A percentile compares a stretch with the other conserved stretches of the same genome.
phyloP scores from a whole-genome alignment of 2,797 vertebrate species.

The Pyrocephalus nanus region DNA sequence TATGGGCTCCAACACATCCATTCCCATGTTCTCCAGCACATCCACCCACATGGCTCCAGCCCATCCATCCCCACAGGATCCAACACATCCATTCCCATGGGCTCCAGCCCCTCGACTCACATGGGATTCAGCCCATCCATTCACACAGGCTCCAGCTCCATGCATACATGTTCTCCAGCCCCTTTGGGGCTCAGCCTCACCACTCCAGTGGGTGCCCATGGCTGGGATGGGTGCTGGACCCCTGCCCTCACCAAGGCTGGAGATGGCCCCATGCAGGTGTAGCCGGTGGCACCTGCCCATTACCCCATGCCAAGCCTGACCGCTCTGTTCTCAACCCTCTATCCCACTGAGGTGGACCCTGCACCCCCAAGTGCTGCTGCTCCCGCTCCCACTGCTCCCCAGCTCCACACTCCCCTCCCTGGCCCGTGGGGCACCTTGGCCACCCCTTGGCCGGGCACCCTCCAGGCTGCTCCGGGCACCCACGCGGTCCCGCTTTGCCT shows the following conservation, averaged over 20 bases:
- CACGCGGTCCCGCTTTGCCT: rapidly evolving
- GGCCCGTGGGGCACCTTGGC: neutral
- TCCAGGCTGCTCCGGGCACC: neutral
- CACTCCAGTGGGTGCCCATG: neutral
- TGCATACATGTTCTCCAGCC: neutral
- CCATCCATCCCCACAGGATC: neutral
- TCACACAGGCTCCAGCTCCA: neutral
- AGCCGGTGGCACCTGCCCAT: rapidly evolving
- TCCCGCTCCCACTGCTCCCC: rapidly evolving
- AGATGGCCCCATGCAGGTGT: too few relatives aligned
- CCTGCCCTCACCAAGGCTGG: neutral
- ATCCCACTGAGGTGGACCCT: rapidly evolving
- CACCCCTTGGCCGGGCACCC: neutral
- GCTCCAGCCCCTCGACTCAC: neutral
- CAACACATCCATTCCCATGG: neutral
- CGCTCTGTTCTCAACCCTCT: neutral
- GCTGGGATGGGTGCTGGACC: neutral
- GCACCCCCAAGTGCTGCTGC: rapidly evolving
- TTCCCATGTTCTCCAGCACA: neutral
- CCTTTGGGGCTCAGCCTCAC: neutral
- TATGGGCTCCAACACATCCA: neutral
- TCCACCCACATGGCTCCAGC: neutral
- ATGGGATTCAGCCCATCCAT: rapidly evolving
- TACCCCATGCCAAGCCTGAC: rapidly evolving
- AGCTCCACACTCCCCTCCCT: rapidly evolving